Evolutionary conservation across 2,113 vertebrate genomes (phyloP), one percentile per base, ranked within the genome.

Genomic region (Carlito syrichta): DNA sequence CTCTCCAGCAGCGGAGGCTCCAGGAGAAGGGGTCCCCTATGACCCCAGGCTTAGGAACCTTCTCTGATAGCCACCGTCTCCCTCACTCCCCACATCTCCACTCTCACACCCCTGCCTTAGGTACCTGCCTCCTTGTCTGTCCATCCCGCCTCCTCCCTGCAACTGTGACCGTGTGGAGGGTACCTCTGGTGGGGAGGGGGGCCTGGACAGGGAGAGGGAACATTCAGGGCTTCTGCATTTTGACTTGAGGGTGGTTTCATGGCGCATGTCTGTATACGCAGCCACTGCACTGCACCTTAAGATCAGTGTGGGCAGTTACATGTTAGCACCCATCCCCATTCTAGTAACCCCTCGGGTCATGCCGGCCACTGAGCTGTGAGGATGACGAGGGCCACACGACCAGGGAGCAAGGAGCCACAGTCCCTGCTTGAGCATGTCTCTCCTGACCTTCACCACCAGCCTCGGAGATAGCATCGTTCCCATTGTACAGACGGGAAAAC

Each of bases 331-430:
- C 12, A 35, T 13, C 63, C 40, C 43, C 4, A 1, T 3, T 50
- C 81, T 22, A 45, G 2, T 22, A 78, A 43, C 60, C 3, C 52
- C 32, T 8, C 27, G 0, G 3, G 3, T 38, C 43, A 0, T 45
- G 17, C 20, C 23, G 7, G 9, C 22, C n/a, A 0, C 14, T 4
- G 56, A 58, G 63, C 19, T 5, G 0, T 35, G 19, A 63, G n/a
- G 43, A 45, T 54, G 54, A 35, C 0, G 3, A 60, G n/a, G 52
- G 40, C 35, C 14, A 30, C 10, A 16, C 0, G 3, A 30, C 32
- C 23, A 23, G 2, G 0, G 35, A 40, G 20, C 7, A 50, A n/a
- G 78, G 22, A 23, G 3, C 38, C 35, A 13, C 9, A 7, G 13
- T 23, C 8, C 8, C 48, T n/a, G 40, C 35, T 48, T 16, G 2